Evolutionary conservation across 2,797 vertebrate genomes (phyloP).

Genomic region (Ctenosaura bakeri): DNA sequence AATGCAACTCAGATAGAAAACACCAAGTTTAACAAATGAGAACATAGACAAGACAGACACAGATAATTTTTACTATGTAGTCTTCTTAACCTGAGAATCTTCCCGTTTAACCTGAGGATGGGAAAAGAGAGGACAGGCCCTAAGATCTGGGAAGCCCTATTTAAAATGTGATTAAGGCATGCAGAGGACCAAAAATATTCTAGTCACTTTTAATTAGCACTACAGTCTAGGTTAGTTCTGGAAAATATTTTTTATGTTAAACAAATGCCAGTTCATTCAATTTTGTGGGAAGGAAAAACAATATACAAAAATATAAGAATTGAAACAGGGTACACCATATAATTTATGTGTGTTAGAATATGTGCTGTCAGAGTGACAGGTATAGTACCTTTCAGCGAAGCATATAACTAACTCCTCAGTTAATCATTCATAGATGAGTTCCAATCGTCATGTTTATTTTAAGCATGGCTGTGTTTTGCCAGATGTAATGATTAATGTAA

Average conservation of each 20-base stretch:
- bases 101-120: too few relatives aligned
- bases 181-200: neutral
- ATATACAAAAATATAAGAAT: neutral
- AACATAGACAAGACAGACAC: too few relatives aligned
- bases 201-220: neutral
- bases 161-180: neutral
- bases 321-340: neutral
- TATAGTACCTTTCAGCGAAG: neutral
- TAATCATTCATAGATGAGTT: neutral
- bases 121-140: too few relatives aligned
- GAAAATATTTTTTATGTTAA: neutral
- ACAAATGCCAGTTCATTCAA: neutral
- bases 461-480: neutral
- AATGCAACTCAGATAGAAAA: too few relatives aligned
- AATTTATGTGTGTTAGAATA: neutral
- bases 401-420: neutral
- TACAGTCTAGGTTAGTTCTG: neutral
- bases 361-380: neutral
- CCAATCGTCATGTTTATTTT: neutral
- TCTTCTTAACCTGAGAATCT: too few relatives aligned
- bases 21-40: too few relatives aligned
- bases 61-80: too few relatives aligned
- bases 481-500: neutral
- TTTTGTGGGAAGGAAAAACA: neutral
- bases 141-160: too few relatives aligned